Conservation (phyloP, 2,888 invertebrate species). For the Prenolepis imparis region DNA sequence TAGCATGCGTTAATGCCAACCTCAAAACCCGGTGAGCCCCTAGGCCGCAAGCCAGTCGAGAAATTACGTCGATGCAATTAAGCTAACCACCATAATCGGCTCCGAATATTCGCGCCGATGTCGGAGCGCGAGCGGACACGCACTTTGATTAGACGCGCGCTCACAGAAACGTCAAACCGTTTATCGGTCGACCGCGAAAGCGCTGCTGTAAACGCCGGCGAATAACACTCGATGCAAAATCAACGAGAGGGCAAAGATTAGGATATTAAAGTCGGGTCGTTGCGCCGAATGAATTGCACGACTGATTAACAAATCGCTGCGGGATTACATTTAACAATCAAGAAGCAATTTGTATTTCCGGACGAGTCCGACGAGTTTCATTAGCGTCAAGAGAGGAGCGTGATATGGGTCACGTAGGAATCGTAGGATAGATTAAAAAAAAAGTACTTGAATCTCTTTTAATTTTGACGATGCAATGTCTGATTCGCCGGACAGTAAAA, state of each 20-base stretch:
- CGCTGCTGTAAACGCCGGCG: not conserved
- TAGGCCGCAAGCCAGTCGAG: slow-evolving; percentile 53
- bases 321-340: slow-evolving; percentile 38
- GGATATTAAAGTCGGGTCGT: not conserved
- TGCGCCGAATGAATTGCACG: too few species aligned
- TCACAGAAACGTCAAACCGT: slow-evolving; percentile 14
- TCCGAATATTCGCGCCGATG: slow-evolving; percentile 51
- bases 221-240: not conserved
- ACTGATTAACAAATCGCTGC: slow-evolving; percentile 43
- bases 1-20: slow-evolving; percentile 68
- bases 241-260: not conserved
- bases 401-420: slow-evolving; percentile 14
- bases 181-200: not conserved
- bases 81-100: slow-evolving; percentile 78
- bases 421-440: slow-evolving; percentile 11
- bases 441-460: not conserved
- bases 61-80: slow-evolving; percentile 76
- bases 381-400: slow-evolving; percentile 14
- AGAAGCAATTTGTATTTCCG: slow-evolving; percentile 50
- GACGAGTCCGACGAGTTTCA: not conserved
- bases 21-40: slow-evolving; percentile 59
- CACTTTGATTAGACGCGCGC: slow-evolving; percentile 28
- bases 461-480: slow-evolving; percentile 22
- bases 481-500: slow-evolving; percentile 13
- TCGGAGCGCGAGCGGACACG: slow-evolving; percentile 30